A percentile compares a stretch with the other conserved stretches of the same genome.
Conservation (phyloP, 2,797 vertebrate genomes). For the Morelia viridis region DNA sequence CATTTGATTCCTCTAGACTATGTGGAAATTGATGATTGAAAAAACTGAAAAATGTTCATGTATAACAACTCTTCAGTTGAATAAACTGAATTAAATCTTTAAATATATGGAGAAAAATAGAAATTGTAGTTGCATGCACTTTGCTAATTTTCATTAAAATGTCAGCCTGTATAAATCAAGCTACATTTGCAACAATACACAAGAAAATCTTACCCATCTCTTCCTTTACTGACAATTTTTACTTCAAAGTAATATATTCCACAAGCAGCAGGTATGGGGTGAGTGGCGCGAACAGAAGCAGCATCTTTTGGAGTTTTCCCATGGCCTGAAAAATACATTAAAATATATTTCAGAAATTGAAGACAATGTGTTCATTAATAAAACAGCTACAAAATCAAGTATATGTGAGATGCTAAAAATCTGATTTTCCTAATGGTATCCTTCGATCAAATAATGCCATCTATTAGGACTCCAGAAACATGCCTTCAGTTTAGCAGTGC, state of each 20-base stretch:
- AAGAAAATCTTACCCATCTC: constrained; percentile 89
- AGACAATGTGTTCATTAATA: constrained; percentile 9
- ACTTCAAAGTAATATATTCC: constrained; percentile 99
- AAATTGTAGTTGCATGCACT: neutral
- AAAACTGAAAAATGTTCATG: neutral
- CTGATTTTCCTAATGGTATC: constrained; percentile 15
- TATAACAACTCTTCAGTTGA: neutral
- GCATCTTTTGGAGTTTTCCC: constrained; percentile 99
- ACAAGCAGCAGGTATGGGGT: constrained; percentile 97
- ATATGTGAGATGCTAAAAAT: neutral
- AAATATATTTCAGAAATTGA: constrained; percentile 48
- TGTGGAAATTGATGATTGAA: neutral
- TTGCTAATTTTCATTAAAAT: constrained; percentile 3
- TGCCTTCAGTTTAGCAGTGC: neutral
- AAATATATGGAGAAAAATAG: neutral
- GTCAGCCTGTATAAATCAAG: constrained; percentile 24
- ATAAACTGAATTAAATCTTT: neutral
- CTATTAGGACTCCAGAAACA: neutral
- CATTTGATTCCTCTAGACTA: neutral
- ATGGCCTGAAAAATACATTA: constrained; percentile 81
- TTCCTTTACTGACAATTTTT: constrained; percentile 99
- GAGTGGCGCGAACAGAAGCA: constrained; percentile 94
- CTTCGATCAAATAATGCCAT: too few relatives aligned
- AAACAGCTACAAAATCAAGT: neutral
- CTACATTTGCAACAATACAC: neutral